Evolutionary conservation across 92 coral and sea anemone genomes (phyloP), one percentile per base, ranked within the genome.

Genomic region (Virgularia gustaviana): DNA sequence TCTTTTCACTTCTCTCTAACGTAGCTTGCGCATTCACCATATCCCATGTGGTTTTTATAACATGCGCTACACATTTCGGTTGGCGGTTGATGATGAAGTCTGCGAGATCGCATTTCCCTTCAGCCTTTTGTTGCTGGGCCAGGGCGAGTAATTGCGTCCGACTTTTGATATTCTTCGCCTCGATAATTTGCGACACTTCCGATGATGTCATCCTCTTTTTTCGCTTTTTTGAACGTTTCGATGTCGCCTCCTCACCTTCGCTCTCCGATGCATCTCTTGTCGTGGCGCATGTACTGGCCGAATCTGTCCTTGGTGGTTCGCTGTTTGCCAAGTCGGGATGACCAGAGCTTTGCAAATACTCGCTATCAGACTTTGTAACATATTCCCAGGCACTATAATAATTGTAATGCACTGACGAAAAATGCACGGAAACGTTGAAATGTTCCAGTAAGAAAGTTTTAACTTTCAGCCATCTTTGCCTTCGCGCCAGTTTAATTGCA

Each of bases 21-120:
- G 32, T 74, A 38, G 64, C 70, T 11, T 33, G 45, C 0, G 85
- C 71, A 11, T 36, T 61, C 30, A 75, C 64, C 3, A 81, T 75
- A 5, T 81, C 78, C 82, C 78, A 81, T 37, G 87, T 63, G 8
- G 78, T 41, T 0, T 78, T 52, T 27, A 82, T 19, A 22, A 76
- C 57, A 9, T 78, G 52, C 22, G 61, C 70, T 2, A 78, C 70
- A 0, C 61, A 33, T 29, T 71, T 65, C 0, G 83, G 41, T n/a
- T 67, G 15, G 43, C 71, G 32, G 23, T 57, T 78, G 3, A 78
- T 2, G 16, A 78, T 3, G 29, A 78, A 57, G 66, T 68, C 77
- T 0, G 60, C 77, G 12, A 78, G 34, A 24, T 78, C 62, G 5
- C 51, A 56, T 41, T 78, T 78, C 1, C 77, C 82, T 6, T 68